These are phyloP conservation scores for Drosophila parthenogenetica DNA, from an alignment of 2,888 invertebrate species.

Conservation along the genomic window DNA sequence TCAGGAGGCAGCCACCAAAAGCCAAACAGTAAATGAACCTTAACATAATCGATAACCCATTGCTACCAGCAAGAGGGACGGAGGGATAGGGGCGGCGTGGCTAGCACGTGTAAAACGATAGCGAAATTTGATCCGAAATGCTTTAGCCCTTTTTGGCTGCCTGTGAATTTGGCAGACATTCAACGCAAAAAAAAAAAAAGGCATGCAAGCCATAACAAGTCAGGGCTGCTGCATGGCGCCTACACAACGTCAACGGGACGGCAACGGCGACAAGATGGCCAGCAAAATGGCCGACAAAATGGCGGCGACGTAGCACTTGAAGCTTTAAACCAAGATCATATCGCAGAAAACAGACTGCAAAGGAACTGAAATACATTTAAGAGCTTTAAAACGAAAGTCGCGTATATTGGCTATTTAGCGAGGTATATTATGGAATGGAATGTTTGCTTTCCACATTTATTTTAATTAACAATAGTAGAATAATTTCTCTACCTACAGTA, in stretches of 20 bases:
- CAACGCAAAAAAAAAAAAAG: constrained; percentile 58
- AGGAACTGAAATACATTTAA: not conserved
- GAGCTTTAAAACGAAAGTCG: not conserved
- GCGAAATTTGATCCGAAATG: constrained; percentile 40
- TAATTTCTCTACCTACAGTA: no score
- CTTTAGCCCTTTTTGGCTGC: constrained; percentile 22
- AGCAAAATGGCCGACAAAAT: constrained; percentile 63
- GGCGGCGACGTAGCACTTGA: constrained; percentile 10
- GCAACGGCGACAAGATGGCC: constrained; percentile 59
- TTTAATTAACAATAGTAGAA: no score
- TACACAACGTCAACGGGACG: constrained; percentile 37
- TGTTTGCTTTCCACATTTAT: no score
- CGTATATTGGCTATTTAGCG: no score
- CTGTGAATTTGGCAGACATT: constrained; percentile 71
- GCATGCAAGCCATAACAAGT: constrained; percentile 54
- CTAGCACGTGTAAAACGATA: constrained; percentile 33
- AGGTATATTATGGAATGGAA: no score
- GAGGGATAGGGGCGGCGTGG: no score
- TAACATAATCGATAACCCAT: constrained; percentile 62
- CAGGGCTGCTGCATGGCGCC: constrained; percentile 68
- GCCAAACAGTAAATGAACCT: constrained; percentile 23
- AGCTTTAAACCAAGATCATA: constrained; percentile 25
- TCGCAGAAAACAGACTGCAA: not conserved
- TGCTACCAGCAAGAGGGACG: not conserved
- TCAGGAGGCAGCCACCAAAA: not conserved